These are phyloP conservation scores for Paraplagusia blochii DNA, from an alignment of 2,113 vertebrate species.

Conservation along the genomic window DNA sequence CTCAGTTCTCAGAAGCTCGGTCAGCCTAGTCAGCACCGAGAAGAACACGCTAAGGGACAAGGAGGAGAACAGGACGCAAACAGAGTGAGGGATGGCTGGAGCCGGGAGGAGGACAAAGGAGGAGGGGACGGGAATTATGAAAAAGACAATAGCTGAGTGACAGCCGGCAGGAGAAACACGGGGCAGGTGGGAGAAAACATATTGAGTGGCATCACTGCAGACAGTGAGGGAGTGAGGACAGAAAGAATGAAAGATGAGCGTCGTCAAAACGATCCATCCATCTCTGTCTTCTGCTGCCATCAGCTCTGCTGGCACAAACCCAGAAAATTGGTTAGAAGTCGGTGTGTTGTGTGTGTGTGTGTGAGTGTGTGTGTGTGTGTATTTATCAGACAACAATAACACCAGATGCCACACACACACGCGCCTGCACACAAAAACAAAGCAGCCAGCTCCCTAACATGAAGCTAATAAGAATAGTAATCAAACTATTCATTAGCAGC, in stretches of 20 bases:
- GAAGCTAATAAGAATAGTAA: constrained; percentile 77
- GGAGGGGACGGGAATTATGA: constrained; percentile 20
- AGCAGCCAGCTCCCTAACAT: constrained; percentile 44
- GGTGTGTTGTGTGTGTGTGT: constrained; percentile 40
- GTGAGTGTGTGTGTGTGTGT: constrained; percentile 48
- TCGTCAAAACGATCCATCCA: constrained; percentile 49
- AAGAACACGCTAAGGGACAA: constrained; percentile 10
- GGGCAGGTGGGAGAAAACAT: constrained; percentile 37
- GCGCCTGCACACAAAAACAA: constrained; percentile 12
- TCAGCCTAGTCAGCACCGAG: constrained; percentile 31
- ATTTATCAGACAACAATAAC: constrained; percentile 52
- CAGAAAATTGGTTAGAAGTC: constrained; percentile 54
- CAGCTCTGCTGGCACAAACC: constrained; percentile 57
- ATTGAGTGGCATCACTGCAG: constrained; percentile 25
- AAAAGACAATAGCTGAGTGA: constrained; percentile 18
- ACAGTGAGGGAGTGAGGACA: constrained; percentile 17
- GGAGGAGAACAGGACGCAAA: not conserved
- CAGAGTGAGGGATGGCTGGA: not conserved
- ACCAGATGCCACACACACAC: constrained; percentile 43
- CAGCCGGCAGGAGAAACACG: constrained; percentile 17
- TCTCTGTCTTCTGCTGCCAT: constrained; percentile 59
- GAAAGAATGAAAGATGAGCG: constrained; percentile 39
- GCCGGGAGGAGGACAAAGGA: constrained; percentile 4
- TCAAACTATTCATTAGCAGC: constrained; percentile 81
- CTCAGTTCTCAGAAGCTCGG: constrained; percentile 29